Percentiles rank a stretch among this genome's conserved stretches.
Evolutionary conservation across 2,113 vertebrate species (phyloP).

Genomic region (Chiloscyllium plagiosum): DNA sequence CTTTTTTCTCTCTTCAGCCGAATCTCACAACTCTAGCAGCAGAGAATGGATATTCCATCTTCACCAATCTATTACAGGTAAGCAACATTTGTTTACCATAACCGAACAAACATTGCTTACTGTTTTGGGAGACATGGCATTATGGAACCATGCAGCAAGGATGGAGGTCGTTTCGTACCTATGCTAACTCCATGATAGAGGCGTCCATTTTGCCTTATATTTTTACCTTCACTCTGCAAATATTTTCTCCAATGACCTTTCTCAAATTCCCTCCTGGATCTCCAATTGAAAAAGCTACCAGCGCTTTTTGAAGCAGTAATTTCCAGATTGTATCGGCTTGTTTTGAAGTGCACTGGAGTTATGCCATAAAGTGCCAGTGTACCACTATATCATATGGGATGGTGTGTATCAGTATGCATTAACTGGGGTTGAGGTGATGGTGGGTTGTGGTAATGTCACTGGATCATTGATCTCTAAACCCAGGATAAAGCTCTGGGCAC

Average conservation of each 20-base stretch:
- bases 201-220: not conserved
- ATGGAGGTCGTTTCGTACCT: not conserved
- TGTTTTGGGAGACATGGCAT: not conserved
- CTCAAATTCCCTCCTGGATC: not conserved
- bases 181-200: not conserved
- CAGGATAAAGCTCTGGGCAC: too few species aligned
- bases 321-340: not conserved
- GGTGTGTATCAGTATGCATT: not conserved
- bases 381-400: not conserved
- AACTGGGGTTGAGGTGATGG: too few species aligned
- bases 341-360: not conserved
- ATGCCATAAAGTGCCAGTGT: not conserved
- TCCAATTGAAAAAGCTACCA: not conserved
- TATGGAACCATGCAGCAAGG: not conserved
- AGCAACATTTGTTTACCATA: constrained; percentile 39
- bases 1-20: constrained; percentile 50
- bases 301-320: not conserved
- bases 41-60: constrained; percentile 64
- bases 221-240: not conserved
- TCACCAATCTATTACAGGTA: constrained; percentile 77
- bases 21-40: constrained; percentile 67
- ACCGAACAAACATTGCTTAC: not conserved
- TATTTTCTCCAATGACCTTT: not conserved
- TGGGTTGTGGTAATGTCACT: too few species aligned
- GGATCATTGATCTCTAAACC: too few species aligned